Evolutionary conservation across 2,797 vertebrate genomes (phyloP).

Genomic region (Pseudotriccus pelzelni): DNA sequence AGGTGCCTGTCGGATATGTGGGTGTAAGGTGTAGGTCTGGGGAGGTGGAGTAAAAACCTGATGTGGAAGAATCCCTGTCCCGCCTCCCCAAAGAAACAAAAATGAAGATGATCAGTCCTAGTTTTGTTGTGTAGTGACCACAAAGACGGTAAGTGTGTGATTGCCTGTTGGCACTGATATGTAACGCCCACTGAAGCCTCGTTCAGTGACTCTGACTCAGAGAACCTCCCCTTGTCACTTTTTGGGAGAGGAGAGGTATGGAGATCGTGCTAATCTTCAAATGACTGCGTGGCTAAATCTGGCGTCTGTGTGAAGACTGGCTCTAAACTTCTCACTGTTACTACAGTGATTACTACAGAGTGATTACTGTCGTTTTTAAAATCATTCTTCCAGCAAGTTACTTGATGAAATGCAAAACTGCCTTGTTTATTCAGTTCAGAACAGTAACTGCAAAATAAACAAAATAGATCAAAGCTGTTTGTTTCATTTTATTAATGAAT

Average conservation of each 20-base stretch:
- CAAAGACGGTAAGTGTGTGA: not conserved
- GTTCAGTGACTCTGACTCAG: not conserved
- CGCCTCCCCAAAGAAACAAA: accelerated
- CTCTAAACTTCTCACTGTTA: not conserved
- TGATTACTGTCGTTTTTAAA: not conserved
- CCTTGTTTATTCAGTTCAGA: not conserved
- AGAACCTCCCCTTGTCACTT: not conserved
- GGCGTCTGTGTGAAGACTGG: too few species aligned
- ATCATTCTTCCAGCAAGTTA: not conserved
- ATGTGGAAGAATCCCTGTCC: not conserved
- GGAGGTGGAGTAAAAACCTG: not conserved
- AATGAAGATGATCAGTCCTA: accelerated
- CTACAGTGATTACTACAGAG: accelerated
- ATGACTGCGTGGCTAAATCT: not conserved
- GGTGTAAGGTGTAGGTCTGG: not conserved
- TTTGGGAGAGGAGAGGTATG: not conserved
- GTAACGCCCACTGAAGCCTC: not conserved
- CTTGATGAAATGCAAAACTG: not conserved
- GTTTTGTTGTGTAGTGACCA: not conserved
- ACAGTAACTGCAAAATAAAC: not conserved
- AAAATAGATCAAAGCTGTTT: not conserved
- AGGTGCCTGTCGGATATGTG: not conserved
- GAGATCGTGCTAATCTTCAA: not conserved
- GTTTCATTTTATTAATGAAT: conserved; percentile 34
- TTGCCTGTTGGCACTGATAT: not conserved